Conservation (phyloP, 2,888 invertebrate genomes). For the Brachylomia viminalis region DNA sequence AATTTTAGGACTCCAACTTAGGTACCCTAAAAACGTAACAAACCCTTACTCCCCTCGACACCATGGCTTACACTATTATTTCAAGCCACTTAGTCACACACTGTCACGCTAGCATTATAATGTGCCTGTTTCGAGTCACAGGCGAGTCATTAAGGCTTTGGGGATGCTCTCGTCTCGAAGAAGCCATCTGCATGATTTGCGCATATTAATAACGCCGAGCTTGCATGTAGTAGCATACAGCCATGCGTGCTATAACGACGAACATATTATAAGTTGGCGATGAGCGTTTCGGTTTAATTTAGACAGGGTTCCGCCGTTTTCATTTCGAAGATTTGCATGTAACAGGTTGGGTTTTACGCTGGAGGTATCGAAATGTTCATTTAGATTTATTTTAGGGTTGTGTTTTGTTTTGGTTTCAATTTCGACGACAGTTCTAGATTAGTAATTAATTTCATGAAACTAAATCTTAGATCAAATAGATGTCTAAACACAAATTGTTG, state of each 20-base stretch:
- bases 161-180: conserved; percentile 74
- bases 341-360: conserved; percentile 49
- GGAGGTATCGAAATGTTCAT: conserved; percentile 32
- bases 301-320: conserved; percentile 55
- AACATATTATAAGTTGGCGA: conserved; percentile 65
- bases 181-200: conserved; percentile 84
- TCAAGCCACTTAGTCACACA: conserved; percentile 60
- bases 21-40: conserved; percentile 32
- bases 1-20: neutral
- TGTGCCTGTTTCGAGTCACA: conserved; percentile 67
- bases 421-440: conserved; percentile 4
- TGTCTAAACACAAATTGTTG: conserved; percentile 34
- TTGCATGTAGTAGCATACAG: conserved; percentile 64
- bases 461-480: conserved; percentile 8
- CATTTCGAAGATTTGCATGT: conserved; percentile 59
- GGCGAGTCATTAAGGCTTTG: conserved; percentile 75
- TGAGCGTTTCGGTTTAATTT: conserved; percentile 63
- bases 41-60: conserved; percentile 34
- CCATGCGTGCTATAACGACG: conserved; percentile 54
- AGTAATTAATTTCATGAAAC: conserved; percentile 9
- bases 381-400: conserved; percentile 19
- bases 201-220: conserved; percentile 83
- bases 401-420: conserved; percentile 29
- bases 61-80: conserved; percentile 53
- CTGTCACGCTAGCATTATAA: conserved; percentile 67